Base-by-base conservation (phyloP, 2,113 vertebrate species). In the Elanoides forficatus region DNA sequence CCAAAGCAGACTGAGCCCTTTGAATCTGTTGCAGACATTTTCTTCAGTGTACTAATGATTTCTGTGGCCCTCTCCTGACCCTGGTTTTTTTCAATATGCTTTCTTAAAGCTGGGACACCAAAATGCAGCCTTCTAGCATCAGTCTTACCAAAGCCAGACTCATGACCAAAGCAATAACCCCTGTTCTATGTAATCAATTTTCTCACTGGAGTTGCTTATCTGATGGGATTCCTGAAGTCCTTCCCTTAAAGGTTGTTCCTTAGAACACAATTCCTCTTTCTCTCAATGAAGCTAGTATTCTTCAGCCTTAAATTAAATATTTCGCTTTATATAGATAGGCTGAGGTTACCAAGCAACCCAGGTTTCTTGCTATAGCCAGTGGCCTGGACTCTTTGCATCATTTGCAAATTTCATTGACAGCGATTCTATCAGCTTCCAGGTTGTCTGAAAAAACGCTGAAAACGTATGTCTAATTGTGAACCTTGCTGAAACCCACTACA, bases 271-370 rank as follows among this genome's bases (percentile, higher is more conserved):
- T 70, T 81, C 25, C 21, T 70, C n/a, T 81, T 74, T 83, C 55
- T 87, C 19, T 81, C 1, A 6, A 40, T 47, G 42, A 58, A 86
- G 36, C n/a, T 53, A 59, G 27, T 74, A 48, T 25, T 85, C 53
- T 55, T 53, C 42, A 71, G 62, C n/a, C 70, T 73, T 63, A 87
- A 76, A 90, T 71, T 79, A 78, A 50, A 18, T 81, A 36, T 87
- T 75, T 67, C 1, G 1, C 52, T 75, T 18, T 26, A 16, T 50
- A 63, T 1, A 42, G 52, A 42, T 43, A n/a, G 52, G 32, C 56
- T 55, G 42, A 70, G 50, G 73, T 96, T 95, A 91, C 85, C 73
- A 91, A 81, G 87, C 60, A 91, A 94, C 60, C 32, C 38, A 58
- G 29, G 36, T 11, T 80, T 59, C 48, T 45, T 30, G 30, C 65